Conservation (phyloP, 2,113 vertebrate species). For the Malaclemys terrapin region DNA sequence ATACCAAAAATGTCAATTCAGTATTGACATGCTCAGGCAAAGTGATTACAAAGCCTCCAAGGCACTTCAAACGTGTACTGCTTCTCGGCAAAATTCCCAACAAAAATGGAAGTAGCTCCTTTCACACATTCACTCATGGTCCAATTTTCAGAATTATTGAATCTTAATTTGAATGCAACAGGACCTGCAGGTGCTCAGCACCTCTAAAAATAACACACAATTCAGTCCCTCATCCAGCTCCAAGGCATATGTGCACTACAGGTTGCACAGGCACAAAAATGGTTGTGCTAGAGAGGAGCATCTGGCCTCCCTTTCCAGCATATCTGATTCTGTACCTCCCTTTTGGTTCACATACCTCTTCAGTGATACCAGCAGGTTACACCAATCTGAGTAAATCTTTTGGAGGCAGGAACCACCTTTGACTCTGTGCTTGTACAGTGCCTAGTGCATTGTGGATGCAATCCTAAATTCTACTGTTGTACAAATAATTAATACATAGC, state of each 20-base stretch:
- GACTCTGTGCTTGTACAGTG: background rate
- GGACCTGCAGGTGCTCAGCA: background rate
- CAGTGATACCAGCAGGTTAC: background rate
- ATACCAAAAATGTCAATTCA: background rate
- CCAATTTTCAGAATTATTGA: background rate
- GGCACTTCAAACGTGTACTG: background rate
- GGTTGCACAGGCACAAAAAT: background rate
- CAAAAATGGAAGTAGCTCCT: background rate
- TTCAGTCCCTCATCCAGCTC: background rate
- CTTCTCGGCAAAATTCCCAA: background rate
- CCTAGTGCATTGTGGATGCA: background rate
- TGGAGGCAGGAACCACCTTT: background rate
- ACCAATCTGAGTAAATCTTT: background rate
- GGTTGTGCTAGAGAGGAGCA: background rate
- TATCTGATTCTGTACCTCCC: background rate
- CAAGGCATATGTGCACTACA: background rate
- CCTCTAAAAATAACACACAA: background rate
- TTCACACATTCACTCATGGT: background rate
- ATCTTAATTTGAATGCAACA: background rate
- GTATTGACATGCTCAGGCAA: background rate
- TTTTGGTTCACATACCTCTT: background rate
- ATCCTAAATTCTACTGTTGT: background rate
- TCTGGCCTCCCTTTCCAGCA: background rate
- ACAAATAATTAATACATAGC: background rate
- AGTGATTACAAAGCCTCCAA: background rate